phyloP scores from a whole-genome alignment of 35 echinoderm and acorn worm genomes.

The Patiria miniata region DNA sequence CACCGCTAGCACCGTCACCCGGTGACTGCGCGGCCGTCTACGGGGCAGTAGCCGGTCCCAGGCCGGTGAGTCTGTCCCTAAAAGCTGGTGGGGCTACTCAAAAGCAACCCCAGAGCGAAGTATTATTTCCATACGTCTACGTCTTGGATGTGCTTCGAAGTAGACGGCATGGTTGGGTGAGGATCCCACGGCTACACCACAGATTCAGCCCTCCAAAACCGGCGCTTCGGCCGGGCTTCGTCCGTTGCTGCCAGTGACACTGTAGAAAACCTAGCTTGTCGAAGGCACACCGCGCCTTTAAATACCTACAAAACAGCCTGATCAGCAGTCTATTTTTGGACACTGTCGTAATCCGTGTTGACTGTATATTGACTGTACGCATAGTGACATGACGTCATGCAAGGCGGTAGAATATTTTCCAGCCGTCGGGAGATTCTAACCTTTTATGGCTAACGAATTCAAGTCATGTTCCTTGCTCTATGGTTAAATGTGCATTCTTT shows the following conservation, averaged over 20 bases:
- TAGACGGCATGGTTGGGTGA: background rate
- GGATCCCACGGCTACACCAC: background rate
- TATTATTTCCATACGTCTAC: constrained; percentile 12
- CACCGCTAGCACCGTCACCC: constrained; percentile 7
- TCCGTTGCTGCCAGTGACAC: background rate
- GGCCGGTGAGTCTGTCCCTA: constrained; percentile 19
- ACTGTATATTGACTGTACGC: too few species aligned
- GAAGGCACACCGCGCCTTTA: background rate
- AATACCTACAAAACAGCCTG: background rate
- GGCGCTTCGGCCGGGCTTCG: too few species aligned
- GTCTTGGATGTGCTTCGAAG: background rate
- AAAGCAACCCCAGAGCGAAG: constrained; percentile 21
- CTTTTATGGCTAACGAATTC: too few species aligned
- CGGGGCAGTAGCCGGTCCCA: background rate
- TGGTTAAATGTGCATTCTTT: too few species aligned
- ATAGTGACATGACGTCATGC: background rate
- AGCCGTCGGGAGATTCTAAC: too few species aligned
- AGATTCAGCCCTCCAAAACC: too few species aligned
- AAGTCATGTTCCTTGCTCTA: too few species aligned
- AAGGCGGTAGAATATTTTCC: too few species aligned
- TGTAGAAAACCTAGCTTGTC: background rate
- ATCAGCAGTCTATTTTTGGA: background rate
- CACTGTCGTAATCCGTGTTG: background rate
- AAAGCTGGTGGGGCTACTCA: constrained; percentile 13
- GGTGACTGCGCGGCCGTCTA: constrained; percentile 26